phyloP scores from a whole-genome alignment of 2,113 vertebrate genomes.

The Anas platyrhynchos region DNA sequence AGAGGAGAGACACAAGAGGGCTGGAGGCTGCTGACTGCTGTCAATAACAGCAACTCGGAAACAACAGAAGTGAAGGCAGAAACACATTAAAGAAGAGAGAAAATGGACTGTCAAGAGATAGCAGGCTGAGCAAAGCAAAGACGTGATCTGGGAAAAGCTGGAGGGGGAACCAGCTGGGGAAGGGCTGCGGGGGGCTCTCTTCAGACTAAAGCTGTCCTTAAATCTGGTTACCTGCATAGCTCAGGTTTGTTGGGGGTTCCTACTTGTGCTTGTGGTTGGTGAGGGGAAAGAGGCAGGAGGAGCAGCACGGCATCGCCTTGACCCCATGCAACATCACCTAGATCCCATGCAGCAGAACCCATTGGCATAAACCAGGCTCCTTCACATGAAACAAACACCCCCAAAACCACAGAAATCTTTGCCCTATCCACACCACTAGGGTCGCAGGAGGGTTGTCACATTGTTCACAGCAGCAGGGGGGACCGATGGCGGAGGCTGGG shows the following conservation, averaged over 20 bases:
- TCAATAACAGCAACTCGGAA: not conserved
- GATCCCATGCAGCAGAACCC: not conserved
- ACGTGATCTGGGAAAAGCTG: not conserved
- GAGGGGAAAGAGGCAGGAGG: not conserved
- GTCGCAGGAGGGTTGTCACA: not conserved
- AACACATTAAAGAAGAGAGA: not conserved
- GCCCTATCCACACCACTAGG: too few species aligned
- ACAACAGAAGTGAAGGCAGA: not conserved
- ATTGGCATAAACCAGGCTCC: not conserved
- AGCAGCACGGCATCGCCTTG: too few species aligned
- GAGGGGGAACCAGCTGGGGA: not conserved
- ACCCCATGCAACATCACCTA: too few species aligned
- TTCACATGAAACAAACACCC: not conserved
- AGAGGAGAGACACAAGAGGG: not conserved
- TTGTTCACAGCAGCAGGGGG: not conserved
- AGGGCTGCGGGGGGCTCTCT: not conserved
- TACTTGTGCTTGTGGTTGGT: not conserved
- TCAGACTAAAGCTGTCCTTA: not conserved
- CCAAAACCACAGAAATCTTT: not conserved
- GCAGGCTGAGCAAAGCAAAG: not conserved
- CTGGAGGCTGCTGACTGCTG: not conserved
- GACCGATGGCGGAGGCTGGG: rapidly evolving
- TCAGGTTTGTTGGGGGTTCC: not conserved
- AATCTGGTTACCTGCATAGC: not conserved
- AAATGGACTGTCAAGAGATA: not conserved